A percentile compares a stretch with the other conserved stretches of the same genome.
Conservation (phyloP, 1,140 invertebrate species). For the Brachionus calyciflorus region DNA sequence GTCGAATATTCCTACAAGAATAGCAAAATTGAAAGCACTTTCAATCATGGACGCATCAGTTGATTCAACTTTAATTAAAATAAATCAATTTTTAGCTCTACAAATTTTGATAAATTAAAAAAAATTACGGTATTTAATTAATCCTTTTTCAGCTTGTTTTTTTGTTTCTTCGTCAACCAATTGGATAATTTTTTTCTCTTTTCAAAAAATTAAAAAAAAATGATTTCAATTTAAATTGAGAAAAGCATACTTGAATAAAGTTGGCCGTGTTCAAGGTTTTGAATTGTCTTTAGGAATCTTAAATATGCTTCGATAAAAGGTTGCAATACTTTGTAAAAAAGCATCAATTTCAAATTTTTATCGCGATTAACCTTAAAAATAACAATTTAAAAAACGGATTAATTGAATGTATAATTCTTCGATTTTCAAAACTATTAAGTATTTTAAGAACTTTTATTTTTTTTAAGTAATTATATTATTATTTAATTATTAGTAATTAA, state of each 20-base stretch:
- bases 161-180: background rate
- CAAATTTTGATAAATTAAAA: background rate
- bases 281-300: background rate
- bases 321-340: background rate
- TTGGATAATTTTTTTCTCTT: background rate
- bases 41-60: background rate
- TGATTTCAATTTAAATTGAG: background rate
- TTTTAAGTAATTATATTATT: too few relatives aligned
- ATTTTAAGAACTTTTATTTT: too few relatives aligned
- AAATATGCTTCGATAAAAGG: background rate
- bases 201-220: background rate
- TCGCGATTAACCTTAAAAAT: background rate
- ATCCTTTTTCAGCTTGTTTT: background rate
- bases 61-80: slow-evolving; percentile 13
- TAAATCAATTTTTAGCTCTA: background rate
- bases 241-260: background rate
- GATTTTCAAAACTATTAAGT: too few relatives aligned
- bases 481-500: too few relatives aligned
- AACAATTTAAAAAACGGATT: background rate
- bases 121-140: background rate
- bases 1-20: background rate
- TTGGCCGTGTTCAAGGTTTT: background rate
- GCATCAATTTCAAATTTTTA: background rate
- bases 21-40: slow-evolving; percentile 20
- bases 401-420: background rate